A percentile compares a stretch with the other conserved stretches of the same genome.
Conservation (phyloP, 2,888 invertebrate genomes). For the Agonum fuliginosum region DNA sequence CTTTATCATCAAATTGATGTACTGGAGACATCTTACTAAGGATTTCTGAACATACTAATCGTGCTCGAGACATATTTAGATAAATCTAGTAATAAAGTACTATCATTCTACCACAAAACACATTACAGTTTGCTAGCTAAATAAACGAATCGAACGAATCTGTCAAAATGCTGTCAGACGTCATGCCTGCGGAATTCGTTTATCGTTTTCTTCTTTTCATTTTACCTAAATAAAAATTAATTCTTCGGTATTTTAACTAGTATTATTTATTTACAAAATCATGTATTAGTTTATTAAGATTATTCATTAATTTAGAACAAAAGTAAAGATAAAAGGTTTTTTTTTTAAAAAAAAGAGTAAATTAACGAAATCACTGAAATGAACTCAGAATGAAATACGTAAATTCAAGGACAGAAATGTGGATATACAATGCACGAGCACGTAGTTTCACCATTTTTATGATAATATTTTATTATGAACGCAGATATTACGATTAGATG, state of each 20-base stretch:
- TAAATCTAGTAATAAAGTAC: background rate
- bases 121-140: too few species aligned
- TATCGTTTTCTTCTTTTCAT: too few species aligned
- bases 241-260: too few species aligned
- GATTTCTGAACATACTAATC: constrained; percentile 54
- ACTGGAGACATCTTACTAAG: constrained; percentile 49
- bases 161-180: constrained; percentile 20
- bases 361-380: too few species aligned
- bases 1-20: constrained; percentile 51
- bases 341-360: too few species aligned
- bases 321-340: too few species aligned
- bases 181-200: too few species aligned
- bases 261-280: too few species aligned
- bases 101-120: background rate
- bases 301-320: too few species aligned
- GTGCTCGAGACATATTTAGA: constrained; percentile 51
- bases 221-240: too few species aligned
- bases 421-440: constrained; percentile 14
- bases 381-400: background rate
- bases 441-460: constrained; percentile 19
- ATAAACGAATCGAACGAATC: constrained; percentile 18
- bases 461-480: too few species aligned
- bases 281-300: too few species aligned
- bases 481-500: background rate
- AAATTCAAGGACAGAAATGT: constrained; percentile 17